Evolutionary conservation across 2,113 vertebrate genomes (phyloP), one percentile per base, ranked within the genome.

Genomic region (Ophthalmolycus amberensis): DNA sequence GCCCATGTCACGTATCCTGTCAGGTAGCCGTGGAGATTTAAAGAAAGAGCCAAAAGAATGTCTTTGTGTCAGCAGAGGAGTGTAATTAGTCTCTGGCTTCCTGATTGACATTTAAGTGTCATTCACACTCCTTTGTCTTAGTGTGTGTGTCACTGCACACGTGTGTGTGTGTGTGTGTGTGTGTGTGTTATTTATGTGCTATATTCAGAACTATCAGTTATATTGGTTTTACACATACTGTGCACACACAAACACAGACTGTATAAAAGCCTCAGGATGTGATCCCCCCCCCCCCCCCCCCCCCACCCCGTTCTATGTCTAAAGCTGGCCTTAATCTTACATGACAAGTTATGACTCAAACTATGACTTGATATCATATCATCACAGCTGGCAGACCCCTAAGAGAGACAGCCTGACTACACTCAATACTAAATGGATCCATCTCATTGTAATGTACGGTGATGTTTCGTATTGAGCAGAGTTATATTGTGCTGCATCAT

Each of bases 71-170:
- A 86, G 85, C 84, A 90, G 80, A 88, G 12, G 46, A 65, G 50
- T 75, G 65, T 91, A 88, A 93, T 93, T 92, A 91, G 85, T 85
- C 75, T 67, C 66, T 74, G 68, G 85, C 83, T 90, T 89, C 75
- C 76, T 84, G 79, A 89, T 76, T 91, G 88, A 89, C 90, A 93
- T 92, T 90, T 85, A 87, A 90, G 79, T 83, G 78, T 85, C 75
- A 80, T 82, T 88, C 44, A 6, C 67, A 71, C 71, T 66, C 32
- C 27, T 44, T 16, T 48, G 62, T 68, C 52, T 64, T 25, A 6
- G 37, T 63, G 66, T 60, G 77, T 69, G 40, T 40, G 32, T 32
- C n/a, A n/a, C n/a, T n/a, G n/a, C n/a, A n/a, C n/a, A n/a, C n/a
- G n/a, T 60, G 77, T 69, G 40, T 40, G 32, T 32, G 32, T 32